Evolutionary conservation across 2,888 invertebrate genomes (phyloP).

Genomic region (Philopedon plagiatum): DNA sequence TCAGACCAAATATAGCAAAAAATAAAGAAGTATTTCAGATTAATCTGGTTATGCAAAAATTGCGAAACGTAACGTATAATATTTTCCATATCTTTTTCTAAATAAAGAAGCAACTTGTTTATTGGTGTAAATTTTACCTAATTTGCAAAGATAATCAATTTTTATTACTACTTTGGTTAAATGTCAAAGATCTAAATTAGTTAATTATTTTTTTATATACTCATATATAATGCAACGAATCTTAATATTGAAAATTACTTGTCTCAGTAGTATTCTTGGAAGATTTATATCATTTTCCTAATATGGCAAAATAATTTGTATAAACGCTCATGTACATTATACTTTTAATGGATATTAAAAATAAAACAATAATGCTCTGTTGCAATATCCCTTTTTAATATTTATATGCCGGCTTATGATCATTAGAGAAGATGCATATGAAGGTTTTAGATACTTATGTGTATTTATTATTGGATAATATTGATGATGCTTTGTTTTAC

Average conservation of each 20-base stretch:
- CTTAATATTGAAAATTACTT: neutral
- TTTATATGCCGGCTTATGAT: slow-evolving; percentile 13
- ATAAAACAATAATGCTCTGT: slow-evolving; percentile 19
- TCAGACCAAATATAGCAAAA: no score
- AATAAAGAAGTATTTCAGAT: no score
- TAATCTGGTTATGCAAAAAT: neutral
- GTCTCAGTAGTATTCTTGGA: neutral
- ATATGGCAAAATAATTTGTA: neutral
- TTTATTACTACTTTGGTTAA: neutral
- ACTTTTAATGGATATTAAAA: slow-evolving; percentile 6
- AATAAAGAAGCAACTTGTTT: neutral
- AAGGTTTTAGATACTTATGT: neutral
- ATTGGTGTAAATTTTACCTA: neutral
- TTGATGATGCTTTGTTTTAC: neutral
- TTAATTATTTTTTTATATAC: neutral
- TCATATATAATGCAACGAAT: neutral
- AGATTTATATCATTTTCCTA: neutral
- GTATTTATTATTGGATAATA: slow-evolving; percentile 2
- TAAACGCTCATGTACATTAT: neutral
- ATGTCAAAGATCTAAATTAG: neutral
- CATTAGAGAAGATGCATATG: slow-evolving; percentile 1
- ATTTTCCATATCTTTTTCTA: neutral
- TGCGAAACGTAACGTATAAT: neutral
- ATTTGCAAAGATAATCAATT: neutral
- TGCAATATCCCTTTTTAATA: slow-evolving; percentile 35